Conservation (phyloP, 2,888 invertebrate genomes). For the Agrypnus murinus region DNA sequence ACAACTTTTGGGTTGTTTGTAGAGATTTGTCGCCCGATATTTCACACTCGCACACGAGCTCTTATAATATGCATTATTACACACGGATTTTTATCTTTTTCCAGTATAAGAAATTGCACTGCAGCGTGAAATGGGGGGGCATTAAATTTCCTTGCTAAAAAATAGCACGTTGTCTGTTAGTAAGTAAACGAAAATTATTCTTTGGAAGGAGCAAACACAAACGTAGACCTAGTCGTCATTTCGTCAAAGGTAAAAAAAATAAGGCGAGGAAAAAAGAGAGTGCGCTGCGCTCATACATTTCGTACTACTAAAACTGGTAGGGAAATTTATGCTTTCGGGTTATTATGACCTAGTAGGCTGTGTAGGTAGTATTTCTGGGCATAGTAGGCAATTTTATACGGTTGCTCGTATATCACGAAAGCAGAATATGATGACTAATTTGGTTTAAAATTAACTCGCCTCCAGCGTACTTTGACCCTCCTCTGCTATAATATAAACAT, state of each 20-base stretch:
- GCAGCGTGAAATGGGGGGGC: background rate
- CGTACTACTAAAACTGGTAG: background rate
- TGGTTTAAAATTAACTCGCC: constrained; percentile 29
- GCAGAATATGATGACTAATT: constrained; percentile 28
- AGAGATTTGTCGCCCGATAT: constrained; percentile 1
- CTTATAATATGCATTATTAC: no score
- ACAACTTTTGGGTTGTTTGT: background rate
- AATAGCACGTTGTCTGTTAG: constrained; percentile 19
- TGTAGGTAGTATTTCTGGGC: constrained; percentile 7
- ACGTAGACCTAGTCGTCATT: background rate
- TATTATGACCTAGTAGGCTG: constrained; percentile 4
- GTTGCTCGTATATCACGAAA: constrained; percentile 24
- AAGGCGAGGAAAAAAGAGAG: no score
- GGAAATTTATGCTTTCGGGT: constrained; percentile 17
- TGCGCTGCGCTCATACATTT: constrained; percentile 7
- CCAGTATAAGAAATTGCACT: no score
- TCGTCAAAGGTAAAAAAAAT: constrained; percentile 8
- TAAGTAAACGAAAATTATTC: constrained; percentile 12
- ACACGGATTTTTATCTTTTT: no score
- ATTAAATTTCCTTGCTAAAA: constrained; percentile 18
- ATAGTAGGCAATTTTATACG: constrained; percentile 24
- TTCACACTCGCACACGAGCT: no score
- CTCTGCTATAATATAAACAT: no score
- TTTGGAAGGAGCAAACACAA: background rate
- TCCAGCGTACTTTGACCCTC: constrained; percentile 17